Conservation (phyloP, 2,888 invertebrate species). For the Podabrus alpinus region DNA sequence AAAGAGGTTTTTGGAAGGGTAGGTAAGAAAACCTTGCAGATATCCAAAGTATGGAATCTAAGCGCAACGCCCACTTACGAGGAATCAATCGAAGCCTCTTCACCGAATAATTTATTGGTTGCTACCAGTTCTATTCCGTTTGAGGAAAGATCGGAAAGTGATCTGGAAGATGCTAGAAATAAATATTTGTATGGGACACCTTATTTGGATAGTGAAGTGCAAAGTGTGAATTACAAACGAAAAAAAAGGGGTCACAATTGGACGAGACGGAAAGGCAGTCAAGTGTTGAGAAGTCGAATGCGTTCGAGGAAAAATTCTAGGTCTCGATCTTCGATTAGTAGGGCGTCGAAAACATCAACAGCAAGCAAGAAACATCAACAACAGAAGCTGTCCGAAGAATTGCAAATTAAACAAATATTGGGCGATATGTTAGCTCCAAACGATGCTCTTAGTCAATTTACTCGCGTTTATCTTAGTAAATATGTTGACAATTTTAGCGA, state of each 20-base stretch:
- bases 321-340: not conserved
- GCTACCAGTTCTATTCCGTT: slow-evolving; percentile 5
- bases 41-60: slow-evolving; percentile 9
- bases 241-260: slow-evolving; percentile 21
- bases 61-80: not conserved
- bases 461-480: slow-evolving; percentile 9
- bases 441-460: slow-evolving; percentile 9
- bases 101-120: slow-evolving; percentile 14
- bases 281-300: not conserved
- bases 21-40: slow-evolving; percentile 1
- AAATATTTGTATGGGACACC: slow-evolving; percentile 13
- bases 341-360: slow-evolving; percentile 1
- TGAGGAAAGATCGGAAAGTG: slow-evolving; percentile 17
- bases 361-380: slow-evolving; percentile 4
- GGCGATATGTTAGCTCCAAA: slow-evolving; percentile 12
- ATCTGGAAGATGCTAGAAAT: slow-evolving; percentile 5
- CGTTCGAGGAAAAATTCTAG: not conserved
- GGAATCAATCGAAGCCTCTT: not conserved
- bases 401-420: slow-evolving; percentile 5
- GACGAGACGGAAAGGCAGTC: slow-evolving; percentile 22
- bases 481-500: not conserved
- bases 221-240: slow-evolving; percentile 12
- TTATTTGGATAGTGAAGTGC: slow-evolving; percentile 28
- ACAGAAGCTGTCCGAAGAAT: not conserved
- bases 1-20: not conserved